Evolutionary conservation across 2,113 vertebrate species (phyloP).

Genomic region (Paramormyrops kingsleyae): DNA sequence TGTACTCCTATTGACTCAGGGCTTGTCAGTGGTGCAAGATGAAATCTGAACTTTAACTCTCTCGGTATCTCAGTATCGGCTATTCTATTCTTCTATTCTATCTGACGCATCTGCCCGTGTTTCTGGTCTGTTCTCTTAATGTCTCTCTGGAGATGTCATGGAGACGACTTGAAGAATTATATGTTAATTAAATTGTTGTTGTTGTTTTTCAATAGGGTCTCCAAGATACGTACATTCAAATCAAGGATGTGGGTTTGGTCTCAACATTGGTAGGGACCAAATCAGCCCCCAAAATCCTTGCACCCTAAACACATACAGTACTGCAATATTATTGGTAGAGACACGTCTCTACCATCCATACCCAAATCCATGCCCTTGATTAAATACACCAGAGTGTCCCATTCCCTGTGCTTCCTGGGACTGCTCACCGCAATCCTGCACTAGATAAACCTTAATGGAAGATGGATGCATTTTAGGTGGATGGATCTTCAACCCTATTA

Average conservation of each 20-base stretch:
- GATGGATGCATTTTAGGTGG: not conserved
- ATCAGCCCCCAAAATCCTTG: not conserved
- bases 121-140: too few relatives aligned
- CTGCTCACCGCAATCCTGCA: not conserved
- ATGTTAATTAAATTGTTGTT: not conserved
- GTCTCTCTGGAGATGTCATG: too few relatives aligned
- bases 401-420: not conserved
- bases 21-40: not conserved
- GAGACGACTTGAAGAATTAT: not conserved
- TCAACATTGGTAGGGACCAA: not conserved
- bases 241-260: not conserved
- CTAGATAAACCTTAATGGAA: not conserved
- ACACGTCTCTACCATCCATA: not conserved
- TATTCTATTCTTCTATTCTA: too few relatives aligned
- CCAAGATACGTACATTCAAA: not conserved
- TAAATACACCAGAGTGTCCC: not conserved
- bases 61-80: not conserved
- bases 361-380: not conserved
- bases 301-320: not conserved
- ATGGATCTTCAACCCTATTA: not conserved
- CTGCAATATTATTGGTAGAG: not conserved
- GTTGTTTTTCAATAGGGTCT: not conserved
- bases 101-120: too few relatives aligned
- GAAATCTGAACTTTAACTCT: not conserved
- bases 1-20: not conserved